These are phyloP conservation scores for Hemaris fuciformis DNA, from an alignment of 2,888 invertebrate species.

Conservation along the genomic window DNA sequence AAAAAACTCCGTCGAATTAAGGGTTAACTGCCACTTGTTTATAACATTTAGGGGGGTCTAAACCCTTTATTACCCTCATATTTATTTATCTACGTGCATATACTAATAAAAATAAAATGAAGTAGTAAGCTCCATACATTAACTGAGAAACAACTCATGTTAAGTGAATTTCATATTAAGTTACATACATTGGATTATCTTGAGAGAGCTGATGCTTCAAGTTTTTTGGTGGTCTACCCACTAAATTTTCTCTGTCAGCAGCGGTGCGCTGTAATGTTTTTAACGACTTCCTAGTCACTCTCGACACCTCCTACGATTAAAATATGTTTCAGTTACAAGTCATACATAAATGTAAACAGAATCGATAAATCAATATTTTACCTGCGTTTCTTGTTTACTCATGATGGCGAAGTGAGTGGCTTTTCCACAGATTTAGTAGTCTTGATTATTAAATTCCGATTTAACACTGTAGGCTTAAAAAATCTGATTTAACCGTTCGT, in stretches of 20 bases:
- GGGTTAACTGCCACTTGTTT: too few relatives aligned
- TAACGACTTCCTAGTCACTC: slow-evolving; percentile 83
- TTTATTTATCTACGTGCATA: too few relatives aligned
- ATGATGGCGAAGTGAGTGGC: not conserved
- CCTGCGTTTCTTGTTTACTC: slow-evolving; percentile 4
- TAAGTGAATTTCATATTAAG: not conserved
- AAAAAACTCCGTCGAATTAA: too few relatives aligned
- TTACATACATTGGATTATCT: slow-evolving; percentile 74
- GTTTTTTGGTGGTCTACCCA: slow-evolving; percentile 82
- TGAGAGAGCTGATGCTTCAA: slow-evolving; percentile 76
- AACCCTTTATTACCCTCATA: too few relatives aligned
- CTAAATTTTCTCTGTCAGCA: slow-evolving; percentile 88
- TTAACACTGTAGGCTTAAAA: not conserved
- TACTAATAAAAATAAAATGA: too few relatives aligned
- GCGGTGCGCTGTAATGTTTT: slow-evolving; percentile 87
- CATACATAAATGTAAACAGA: not conserved
- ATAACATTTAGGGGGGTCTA: too few relatives aligned
- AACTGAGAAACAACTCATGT: too few relatives aligned
- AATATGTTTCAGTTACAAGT: not conserved
- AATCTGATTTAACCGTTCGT: not conserved
- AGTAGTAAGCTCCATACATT: too few relatives aligned
- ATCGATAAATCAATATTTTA: not conserved
- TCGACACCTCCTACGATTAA: slow-evolving; percentile 6
- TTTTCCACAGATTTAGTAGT: not conserved
- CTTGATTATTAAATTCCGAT: not conserved